Evolutionary conservation across 2,113 vertebrate species (phyloP), one percentile per base, ranked within the genome.

Genomic region (Brachyhypopomus occidentalis): DNA sequence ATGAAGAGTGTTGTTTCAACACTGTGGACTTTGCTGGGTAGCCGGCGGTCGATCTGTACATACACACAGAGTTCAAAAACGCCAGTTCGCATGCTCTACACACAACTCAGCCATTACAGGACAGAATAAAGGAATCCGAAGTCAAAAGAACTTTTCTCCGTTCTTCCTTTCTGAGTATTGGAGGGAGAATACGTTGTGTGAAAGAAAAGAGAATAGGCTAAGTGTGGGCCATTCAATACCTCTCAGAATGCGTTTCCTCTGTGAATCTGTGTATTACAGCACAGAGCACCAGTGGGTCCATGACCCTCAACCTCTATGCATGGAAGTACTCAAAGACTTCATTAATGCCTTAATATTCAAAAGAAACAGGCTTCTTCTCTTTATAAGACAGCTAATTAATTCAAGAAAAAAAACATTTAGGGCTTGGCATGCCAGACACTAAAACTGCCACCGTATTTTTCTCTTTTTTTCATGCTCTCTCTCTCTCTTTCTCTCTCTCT

Each of bases 401-500:
- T 55, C 38, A 75, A 84, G 19, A 20, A 52, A 52, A 48, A 52
- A 52, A 64, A 70, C 38, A 36, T 63, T 77, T 59, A 64, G 70
- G 48, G 63, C 72, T 82, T 78, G 79, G 75, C 74, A 85, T 56
- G 19, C 38, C 22, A 73, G 75, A 71, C 70, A 70, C 48, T 56
- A 62, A 79, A 82, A 79, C 55, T 63, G 76, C 69, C 75, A 81
- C 81, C 81, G 78, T 83, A 75, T 83, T 80, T 79, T 83, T 48
- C 72, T 19, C 23, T 75, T 83, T 74, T 30, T 75, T 52, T 60
- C 62, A 60, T 67, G 41, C 77, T 79, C 56, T 48, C 19, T 74
- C 64, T 81, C 78, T 84, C 83, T 79, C 41, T 80, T 17, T 77
- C 22, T 74, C 66, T 80, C 87, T 77, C 84, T 86, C 78, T 86